Base-by-base conservation (phyloP, 2,888 invertebrate genomes). In the Stenurella melanura region DNA sequence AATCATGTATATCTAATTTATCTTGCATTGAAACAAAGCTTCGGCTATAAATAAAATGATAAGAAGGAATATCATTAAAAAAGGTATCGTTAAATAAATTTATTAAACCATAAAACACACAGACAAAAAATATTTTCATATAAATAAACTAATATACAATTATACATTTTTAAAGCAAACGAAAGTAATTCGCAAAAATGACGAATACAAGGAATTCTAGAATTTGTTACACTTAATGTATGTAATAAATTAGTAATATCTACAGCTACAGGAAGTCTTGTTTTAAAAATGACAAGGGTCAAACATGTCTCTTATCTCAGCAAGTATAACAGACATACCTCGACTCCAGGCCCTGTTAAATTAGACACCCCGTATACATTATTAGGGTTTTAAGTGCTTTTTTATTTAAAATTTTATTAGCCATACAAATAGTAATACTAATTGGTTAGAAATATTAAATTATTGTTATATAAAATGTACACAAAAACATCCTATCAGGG, bases 381-480 rank as follows among this genome's bases (percentile, higher is more conserved):
- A 61, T 77, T 74, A 70, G 81, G 81, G 66, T 78, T 83, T 77
- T 54, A 78, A 81, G 83, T 83, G 81, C 81, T 80, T 80, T 81
- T 80, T 80, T 15, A n/a, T 54, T 34, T 76, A 67, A 70, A 78
- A 57, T 77, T 64, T 81, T 81, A 80, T 83, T 84, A 84, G 81
- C 82, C 78, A 83, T 84, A 85, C 82, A 85, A 83, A 84, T 82
- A 81, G 83, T 84, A 86, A 84, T 84, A 83, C 83, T 85, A 83
- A 78, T 83, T 79, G 83, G 84, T 85, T 86, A 86, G 84, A 83
- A 80, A 82, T 83, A 81, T 80, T 74, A 83, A 83, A 80, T 82
- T 81, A 81, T 80, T 80, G 77, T 83, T 80, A 83, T 86, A 85
- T 85, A 85, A 85, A 86, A 86, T 86, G 84, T 86, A 86, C 85